Evolutionary conservation across 2,888 invertebrate species (phyloP), one percentile per base, ranked within the genome.

Genomic region (Diarsia mendica): DNA sequence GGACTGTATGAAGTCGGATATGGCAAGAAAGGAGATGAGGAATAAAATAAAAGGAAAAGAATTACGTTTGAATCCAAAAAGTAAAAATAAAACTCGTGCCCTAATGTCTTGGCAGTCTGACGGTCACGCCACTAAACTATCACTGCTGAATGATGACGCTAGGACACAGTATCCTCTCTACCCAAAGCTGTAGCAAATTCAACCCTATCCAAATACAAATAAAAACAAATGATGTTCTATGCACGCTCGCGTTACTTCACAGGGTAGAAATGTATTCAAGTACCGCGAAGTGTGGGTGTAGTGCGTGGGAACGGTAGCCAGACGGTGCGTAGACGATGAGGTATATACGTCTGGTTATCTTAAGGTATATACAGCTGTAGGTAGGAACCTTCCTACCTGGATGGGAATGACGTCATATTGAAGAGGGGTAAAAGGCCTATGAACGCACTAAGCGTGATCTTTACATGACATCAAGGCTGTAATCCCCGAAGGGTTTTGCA

Each of bases 301-400:
- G 44, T 76, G 79, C 82, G 58, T 81, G 77, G 48, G 79, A 82
- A 66, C 58, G 5, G 44, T 33, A 44, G 60, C 75, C 67, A 80
- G 64, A 53, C 81, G 53, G 10, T 75, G 68, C 33, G 79, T 68
- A 80, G 53, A 60, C 67, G 9, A 13, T 4, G 63, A 67, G 49
- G 55, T 33, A 33, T 5, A 6, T 9, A 74, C 72, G 23, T 18
- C 6, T 39, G 46, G 58, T 23, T 15, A 33, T 13, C 13, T 61
- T 46, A n/a, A 28, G 51, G 23, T 18, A 28, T 28, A 2, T 28
- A 28, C 28, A 46, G 44, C 13, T 3, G 13, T n/a, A 63, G 63
- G 39, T 63, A 61, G 20, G 3, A 48, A n/a, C 15, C 44, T 3
- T 33, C n/a, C 15, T n/a, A 33, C 33, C 23, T 39, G 60, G 6